Evolutionary conservation across 1,140 invertebrate genomes (phyloP), one percentile per base, ranked within the genome.

Genomic region (Drosophila nikananu): DNA sequence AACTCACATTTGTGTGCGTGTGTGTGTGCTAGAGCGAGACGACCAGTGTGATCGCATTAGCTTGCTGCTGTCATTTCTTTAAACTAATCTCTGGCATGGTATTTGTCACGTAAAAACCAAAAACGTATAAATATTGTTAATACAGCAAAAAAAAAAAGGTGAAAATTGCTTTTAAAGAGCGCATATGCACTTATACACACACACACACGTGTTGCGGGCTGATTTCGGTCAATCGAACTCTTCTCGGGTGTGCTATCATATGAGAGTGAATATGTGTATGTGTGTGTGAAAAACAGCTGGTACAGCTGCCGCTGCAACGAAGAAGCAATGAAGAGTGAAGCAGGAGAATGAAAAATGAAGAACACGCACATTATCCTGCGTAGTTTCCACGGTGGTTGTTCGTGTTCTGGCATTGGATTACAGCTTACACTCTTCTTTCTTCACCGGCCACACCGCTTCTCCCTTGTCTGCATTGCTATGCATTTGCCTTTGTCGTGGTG

Each of bases 71-170:
- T 75, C 84, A 81, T 84, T 89, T 74, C 60, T 87, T 89, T 78
- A 23, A 81, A 83, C 86, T 62, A 79, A 84, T 81, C 68, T 75
- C 68, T 77, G 60, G 64, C 64, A 30, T 62, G 61, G 78, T 67
- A 59, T 82, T 86, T 68, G 81, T 84, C 86, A 87, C 77, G 81
- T 90, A 89, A 90, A 87, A 66, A 44, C 55, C 46, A 52, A 67
- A 81, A 87, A 80, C 71, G n/a, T 46, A 68, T 55, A 7, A 32
- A 23, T 37, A 27, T 72, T 58, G 73, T 62, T 77, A 52, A 63
- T 51, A 52, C 30, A 30, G 10, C 3, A 10, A 12, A 0, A 42
- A 59, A 42, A 59, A 57, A 72, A 66, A 62, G 39, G 57, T 55
- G 27, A 35, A 51, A 75, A 68, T 42, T 32, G 37, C 44, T 32